Conservation (phyloP, 1,140 invertebrate species). For the Drosophila nannoptera region DNA sequence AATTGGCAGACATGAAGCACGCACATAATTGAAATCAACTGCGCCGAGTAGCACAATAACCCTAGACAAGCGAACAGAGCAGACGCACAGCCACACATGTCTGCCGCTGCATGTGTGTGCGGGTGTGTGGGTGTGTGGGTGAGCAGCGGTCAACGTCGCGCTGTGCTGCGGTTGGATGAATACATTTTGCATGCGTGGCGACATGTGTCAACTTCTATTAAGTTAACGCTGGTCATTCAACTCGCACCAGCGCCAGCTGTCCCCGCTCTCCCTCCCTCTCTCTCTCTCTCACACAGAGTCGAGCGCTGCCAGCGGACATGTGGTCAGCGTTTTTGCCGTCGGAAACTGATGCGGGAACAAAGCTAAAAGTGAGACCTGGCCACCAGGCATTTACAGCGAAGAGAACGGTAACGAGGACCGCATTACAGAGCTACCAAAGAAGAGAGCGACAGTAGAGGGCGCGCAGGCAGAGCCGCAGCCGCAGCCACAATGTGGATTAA, state of each 20-base stretch:
- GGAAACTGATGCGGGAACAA: constrained; percentile 27
- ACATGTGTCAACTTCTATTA: constrained; percentile 77
- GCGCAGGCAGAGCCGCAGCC: neutral
- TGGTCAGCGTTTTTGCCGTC: constrained; percentile 31
- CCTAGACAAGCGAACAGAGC: constrained; percentile 3
- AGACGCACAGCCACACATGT: neutral
- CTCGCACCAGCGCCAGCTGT: constrained; percentile 19
- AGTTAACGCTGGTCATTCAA: constrained; percentile 74
- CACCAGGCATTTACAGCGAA: constrained; percentile 7
- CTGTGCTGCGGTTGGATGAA: constrained; percentile 63
- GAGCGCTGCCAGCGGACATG: constrained; percentile 10
- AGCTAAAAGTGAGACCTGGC: constrained; percentile 36
- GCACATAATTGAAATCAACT: constrained; percentile 64
- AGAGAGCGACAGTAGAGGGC: neutral
- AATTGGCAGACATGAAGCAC: constrained; percentile 51
- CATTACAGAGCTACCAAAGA: too few relatives aligned
- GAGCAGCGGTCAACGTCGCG: constrained; percentile 28
- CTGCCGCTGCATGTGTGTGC: neutral
- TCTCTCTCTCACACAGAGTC: neutral
- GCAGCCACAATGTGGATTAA: constrained; percentile 20
- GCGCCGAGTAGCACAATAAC: constrained; percentile 40
- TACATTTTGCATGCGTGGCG: constrained; percentile 75
- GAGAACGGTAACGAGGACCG: too few relatives aligned
- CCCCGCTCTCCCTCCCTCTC: neutral
- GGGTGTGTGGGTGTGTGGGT: constrained; percentile 13